Evolutionary conservation across 2,797 vertebrate genomes (phyloP).

Genomic region (Anolis apletophallus): DNA sequence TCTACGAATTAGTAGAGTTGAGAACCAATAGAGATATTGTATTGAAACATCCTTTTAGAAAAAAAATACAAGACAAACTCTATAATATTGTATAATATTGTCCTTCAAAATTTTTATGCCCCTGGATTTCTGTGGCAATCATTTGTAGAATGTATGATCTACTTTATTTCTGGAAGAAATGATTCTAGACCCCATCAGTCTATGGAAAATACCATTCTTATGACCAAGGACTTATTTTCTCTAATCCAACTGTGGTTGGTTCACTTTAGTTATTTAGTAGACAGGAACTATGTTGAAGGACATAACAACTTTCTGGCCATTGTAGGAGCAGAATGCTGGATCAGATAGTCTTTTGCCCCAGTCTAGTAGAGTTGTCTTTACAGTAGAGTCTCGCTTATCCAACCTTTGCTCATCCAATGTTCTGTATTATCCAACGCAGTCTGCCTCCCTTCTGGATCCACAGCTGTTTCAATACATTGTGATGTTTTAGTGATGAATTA

Average conservation of each 20-base stretch:
- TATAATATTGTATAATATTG: conserved; percentile 1
- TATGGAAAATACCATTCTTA: not conserved
- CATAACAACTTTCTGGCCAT: not conserved
- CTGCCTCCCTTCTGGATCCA: no score
- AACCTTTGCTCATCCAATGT: no score
- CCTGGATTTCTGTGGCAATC: conserved; percentile 7
- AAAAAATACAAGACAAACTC: conserved; percentile 27
- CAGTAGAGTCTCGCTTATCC: no score
- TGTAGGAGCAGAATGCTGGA: not conserved
- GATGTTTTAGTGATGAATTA: no score
- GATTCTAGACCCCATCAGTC: not conserved
- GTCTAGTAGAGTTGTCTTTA: not conserved
- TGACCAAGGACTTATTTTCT: not conserved
- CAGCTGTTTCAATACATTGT: no score
- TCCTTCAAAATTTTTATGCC: conserved; percentile 24
- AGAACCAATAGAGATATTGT: no score
- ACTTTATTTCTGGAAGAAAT: not conserved
- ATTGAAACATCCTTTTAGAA: no score
- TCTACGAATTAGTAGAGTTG: no score
- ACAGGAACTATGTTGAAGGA: not conserved
- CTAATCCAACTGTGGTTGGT: not conserved
- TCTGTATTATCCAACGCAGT: no score
- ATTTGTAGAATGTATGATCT: not conserved
- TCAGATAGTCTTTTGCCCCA: not conserved
- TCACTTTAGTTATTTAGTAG: not conserved